phyloP scores from a whole-genome alignment of 1,140 invertebrate genomes.

The Colletes gigas region DNA sequence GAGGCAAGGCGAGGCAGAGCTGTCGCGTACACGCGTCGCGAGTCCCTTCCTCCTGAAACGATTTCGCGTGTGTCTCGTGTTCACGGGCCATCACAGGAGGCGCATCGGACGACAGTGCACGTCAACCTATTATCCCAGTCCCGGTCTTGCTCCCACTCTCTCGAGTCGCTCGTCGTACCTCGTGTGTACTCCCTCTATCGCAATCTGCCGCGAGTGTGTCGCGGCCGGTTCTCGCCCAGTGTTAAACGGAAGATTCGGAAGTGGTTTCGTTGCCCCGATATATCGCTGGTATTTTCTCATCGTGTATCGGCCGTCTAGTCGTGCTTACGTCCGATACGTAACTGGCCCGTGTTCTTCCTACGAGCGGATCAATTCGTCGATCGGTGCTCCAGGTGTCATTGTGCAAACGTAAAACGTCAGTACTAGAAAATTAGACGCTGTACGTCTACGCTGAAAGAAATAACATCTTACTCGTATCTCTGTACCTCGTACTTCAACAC shows the following conservation, averaged over 20 bases:
- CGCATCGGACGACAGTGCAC: conserved; percentile 43
- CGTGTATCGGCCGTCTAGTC: background rate
- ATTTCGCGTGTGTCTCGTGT: conserved; percentile 53
- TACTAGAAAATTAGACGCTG: background rate
- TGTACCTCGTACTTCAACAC: conserved; percentile 19
- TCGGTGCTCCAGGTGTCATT: conserved; percentile 32
- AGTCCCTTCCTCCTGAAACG: conserved; percentile 42
- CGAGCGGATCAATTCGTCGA: conserved; percentile 25
- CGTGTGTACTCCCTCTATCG: conserved; percentile 43
- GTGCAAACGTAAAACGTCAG: background rate
- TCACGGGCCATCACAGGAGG: conserved; percentile 43
- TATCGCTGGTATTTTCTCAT: background rate
- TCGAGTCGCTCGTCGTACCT: conserved; percentile 35
- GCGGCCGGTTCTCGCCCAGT: conserved; percentile 40
- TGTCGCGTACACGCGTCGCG: conserved; percentile 50
- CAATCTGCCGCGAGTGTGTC: conserved; percentile 40
- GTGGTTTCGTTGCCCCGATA: background rate
- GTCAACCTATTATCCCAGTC: conserved; percentile 45
- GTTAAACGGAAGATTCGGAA: conserved; percentile 34
- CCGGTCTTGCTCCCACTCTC: conserved; percentile 41
- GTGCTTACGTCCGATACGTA: background rate
- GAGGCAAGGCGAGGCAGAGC: conserved; percentile 52
- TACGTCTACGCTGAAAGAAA: background rate
- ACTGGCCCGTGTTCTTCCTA: conserved; percentile 1
- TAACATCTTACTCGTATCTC: conserved; percentile 33